Conservation (phyloP, 2,888 invertebrate genomes). For the Noctua fimbriata region DNA sequence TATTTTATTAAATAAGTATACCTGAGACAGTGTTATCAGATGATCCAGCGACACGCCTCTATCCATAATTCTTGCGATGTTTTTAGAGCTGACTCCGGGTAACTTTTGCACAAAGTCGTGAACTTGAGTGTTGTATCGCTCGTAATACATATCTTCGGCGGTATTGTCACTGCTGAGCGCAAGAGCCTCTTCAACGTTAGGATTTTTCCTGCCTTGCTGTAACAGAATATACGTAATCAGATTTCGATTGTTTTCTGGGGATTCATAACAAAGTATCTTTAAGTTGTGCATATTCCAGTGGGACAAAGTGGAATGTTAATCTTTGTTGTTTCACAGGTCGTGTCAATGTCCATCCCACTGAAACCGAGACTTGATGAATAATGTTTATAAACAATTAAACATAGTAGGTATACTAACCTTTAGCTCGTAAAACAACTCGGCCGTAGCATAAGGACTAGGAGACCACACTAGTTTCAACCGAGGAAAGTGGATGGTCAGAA, state of each 20-base stretch:
- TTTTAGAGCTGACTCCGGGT: conserved; percentile 97
- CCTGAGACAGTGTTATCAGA: conserved; percentile 90
- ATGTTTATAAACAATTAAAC: not conserved
- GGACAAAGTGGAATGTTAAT: not conserved
- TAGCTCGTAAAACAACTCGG: conserved; percentile 98
- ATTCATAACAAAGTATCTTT: not conserved
- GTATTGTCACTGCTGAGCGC: conserved; percentile 93
- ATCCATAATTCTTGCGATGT: conserved; percentile 94
- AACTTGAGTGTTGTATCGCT: conserved; percentile 93
- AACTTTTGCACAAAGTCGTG: conserved; percentile 96
- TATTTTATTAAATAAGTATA: conserved; percentile 69
- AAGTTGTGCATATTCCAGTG: not conserved
- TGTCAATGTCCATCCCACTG: not conserved
- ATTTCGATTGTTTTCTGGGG: not conserved
- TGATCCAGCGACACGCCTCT: conserved; percentile 93
- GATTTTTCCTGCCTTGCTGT: conserved; percentile 95
- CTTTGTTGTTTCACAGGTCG: not conserved
- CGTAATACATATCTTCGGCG: conserved; percentile 89
- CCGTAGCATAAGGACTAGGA: conserved; percentile 98
- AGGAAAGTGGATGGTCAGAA: conserved; percentile 99
- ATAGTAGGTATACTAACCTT: conserved; percentile 90
- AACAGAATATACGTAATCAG: conserved; percentile 49
- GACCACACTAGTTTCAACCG: conserved; percentile 98
- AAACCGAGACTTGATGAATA: not conserved
- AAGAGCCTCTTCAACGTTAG: conserved; percentile 93